Conservation (phyloP, 2,888 invertebrate genomes). For the Chaitophorus viminalis region DNA sequence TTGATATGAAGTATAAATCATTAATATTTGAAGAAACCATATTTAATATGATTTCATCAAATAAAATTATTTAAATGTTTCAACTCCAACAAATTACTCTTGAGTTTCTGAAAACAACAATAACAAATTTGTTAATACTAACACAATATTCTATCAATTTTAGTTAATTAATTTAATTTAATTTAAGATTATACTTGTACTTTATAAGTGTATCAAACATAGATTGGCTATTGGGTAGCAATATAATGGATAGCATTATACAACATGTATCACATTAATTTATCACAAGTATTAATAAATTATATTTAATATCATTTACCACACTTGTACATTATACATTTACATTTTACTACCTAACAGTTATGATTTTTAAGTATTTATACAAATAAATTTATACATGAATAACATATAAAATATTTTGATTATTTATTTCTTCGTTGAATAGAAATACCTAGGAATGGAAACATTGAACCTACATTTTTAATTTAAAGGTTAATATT, state of each 20-base stretch:
- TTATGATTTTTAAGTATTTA: neutral
- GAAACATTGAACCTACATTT: neutral
- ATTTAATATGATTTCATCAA: conserved; percentile 16
- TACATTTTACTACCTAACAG: neutral
- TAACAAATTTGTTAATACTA: neutral
- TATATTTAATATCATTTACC: neutral
- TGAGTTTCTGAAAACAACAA: conserved; percentile 31
- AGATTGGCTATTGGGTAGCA: too few species aligned
- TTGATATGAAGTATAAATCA: conserved; percentile 5
- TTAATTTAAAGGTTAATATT: neutral
- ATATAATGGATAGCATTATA: neutral
- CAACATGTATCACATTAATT: neutral
- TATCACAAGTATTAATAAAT: neutral
- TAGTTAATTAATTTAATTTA: too few species aligned
- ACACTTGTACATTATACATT: neutral
- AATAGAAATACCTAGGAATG: neutral
- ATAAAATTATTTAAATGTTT: conserved; percentile 16
- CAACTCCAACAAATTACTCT: neutral
- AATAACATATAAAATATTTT: neutral
- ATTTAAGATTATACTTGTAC: neutral
- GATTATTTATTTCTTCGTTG: neutral
- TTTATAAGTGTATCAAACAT: neutral
- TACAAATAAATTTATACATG: neutral
- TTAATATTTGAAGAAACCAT: conserved; percentile 43
- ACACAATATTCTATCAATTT: neutral